These are phyloP conservation scores for Campylorhamphus procurvoides DNA, from an alignment of 2,113 vertebrate genomes.

Conservation along the genomic window DNA sequence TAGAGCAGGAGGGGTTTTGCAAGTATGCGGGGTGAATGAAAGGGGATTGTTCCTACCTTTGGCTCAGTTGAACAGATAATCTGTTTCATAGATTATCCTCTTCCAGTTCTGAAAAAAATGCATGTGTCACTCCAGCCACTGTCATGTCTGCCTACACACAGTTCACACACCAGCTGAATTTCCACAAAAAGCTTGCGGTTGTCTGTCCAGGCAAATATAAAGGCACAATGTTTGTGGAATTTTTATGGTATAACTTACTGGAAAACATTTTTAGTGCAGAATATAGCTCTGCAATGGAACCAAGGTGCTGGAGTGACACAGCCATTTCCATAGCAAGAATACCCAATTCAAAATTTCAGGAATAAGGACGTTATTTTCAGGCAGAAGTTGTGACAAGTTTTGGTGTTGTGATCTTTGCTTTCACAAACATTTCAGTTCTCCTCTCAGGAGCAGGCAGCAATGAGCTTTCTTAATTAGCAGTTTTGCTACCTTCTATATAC, in stretches of 20 bases:
- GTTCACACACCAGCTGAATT: background rate
- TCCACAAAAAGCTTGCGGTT: background rate
- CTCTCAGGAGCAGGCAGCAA: background rate
- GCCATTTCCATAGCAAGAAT: background rate
- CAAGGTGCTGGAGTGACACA: background rate
- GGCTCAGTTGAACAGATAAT: background rate
- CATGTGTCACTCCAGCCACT: background rate
- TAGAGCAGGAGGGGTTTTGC: background rate
- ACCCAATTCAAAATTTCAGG: background rate
- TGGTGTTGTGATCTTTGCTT: background rate
- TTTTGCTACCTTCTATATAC: background rate
- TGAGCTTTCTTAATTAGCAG: background rate
- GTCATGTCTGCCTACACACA: background rate
- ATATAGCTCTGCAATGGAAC: background rate
- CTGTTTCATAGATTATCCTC: background rate
- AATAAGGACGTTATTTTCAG: background rate
- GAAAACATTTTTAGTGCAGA: background rate
- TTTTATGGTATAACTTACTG: background rate
- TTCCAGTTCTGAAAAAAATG: background rate
- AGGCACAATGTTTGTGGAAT: background rate
- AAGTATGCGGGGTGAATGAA: background rate
- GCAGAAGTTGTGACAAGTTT: background rate
- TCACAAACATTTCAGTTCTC: background rate
- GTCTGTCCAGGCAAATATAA: background rate
- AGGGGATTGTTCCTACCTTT: background rate